Percentiles rank a stretch among this genome's conserved stretches.
These are phyloP conservation scores for Axis porcinus DNA, from an alignment of 2,113 vertebrate genomes.

Conservation along the genomic window DNA sequence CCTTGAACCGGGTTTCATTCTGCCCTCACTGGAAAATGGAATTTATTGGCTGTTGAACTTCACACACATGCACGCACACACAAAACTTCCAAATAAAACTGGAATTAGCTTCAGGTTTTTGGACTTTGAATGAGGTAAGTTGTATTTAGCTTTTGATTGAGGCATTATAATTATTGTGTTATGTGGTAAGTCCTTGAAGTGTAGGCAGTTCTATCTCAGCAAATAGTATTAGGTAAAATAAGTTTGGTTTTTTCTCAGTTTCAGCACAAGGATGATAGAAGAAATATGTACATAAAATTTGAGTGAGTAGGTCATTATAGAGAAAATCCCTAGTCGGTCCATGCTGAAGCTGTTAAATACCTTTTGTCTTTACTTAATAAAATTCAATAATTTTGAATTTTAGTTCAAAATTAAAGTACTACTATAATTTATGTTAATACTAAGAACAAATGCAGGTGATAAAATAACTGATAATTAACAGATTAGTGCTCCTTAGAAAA, in stretches of 20 bases:
- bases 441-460: background rate
- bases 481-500: background rate
- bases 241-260: constrained; percentile 15
- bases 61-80: constrained; percentile 26
- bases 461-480: background rate
- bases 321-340: background rate
- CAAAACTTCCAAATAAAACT: constrained; percentile 49
- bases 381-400: background rate
- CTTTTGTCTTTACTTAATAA: background rate
- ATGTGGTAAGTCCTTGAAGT: background rate
- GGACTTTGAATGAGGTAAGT: constrained; percentile 78
- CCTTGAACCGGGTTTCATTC: constrained; percentile 19
- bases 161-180: background rate
- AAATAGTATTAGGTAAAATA: background rate
- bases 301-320: background rate
- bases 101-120: constrained; percentile 70
- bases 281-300: background rate
- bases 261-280: background rate
- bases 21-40: constrained; percentile 50
- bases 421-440: background rate
- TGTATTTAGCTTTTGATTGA: constrained; percentile 52
- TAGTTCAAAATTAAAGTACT: background rate
- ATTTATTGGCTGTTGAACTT: constrained; percentile 65
- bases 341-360: background rate
- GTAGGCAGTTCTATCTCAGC: background rate